A percentile compares a stretch with the other conserved stretches of the same genome.
Evolutionary conservation across 1,140 invertebrate species (phyloP).

Genomic region (Calycopis cecrops): DNA sequence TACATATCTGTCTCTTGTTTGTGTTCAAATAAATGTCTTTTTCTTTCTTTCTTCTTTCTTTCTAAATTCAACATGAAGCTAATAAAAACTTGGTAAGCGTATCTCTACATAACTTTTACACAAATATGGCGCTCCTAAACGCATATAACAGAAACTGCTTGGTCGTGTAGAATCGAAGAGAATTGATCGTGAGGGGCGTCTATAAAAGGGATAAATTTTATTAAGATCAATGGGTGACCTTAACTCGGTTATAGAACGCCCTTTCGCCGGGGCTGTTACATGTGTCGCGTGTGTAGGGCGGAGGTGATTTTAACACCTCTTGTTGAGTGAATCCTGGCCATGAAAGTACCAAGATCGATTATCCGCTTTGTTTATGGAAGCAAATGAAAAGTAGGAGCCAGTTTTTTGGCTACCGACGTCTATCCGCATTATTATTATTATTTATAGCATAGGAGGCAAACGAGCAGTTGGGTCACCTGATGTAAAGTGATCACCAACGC

Average conservation of each 20-base stretch:
- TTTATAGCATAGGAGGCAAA: too few species aligned
- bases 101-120: neutral
- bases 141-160: neutral
- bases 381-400: too few species aligned
- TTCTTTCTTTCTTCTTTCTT: too few species aligned
- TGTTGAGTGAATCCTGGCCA: neutral
- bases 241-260: constrained; percentile 1
- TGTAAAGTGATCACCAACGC: too few species aligned
- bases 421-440: too few species aligned
- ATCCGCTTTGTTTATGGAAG: too few species aligned
- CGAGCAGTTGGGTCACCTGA: too few species aligned
- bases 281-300: neutral
- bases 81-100: neutral
- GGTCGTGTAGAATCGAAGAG: neutral
- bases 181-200: neutral
- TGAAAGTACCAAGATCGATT: too few species aligned
- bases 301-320: neutral
- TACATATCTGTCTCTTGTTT: too few species aligned
- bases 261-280: neutral
- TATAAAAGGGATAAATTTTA: neutral
- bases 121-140: neutral
- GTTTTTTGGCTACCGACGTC: too few species aligned
- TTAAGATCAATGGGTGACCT: constrained; percentile 8
- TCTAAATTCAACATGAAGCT: neutral
- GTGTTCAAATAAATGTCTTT: too few species aligned